Base-by-base conservation (phyloP, 1,140 invertebrate species). In the Drosophila saltans region DNA sequence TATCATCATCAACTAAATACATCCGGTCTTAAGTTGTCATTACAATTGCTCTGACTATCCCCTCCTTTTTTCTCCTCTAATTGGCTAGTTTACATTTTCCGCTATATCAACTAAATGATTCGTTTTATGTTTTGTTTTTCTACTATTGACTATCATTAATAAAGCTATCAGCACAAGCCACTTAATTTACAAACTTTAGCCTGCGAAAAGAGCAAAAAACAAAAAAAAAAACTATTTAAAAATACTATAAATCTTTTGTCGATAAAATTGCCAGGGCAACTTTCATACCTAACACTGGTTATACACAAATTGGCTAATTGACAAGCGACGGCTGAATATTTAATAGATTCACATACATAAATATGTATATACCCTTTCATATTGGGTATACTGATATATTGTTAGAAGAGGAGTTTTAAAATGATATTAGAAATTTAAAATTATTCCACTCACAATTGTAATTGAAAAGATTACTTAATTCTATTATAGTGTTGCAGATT, bases 191-290 rank as follows among this genome's bases (percentile, higher is more conserved):
- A 69, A 55, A 26, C 56, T 5, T 28, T 45, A 26, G 66, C 56
- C 40, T 43, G 57, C 40, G n/a, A n/a, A 52, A 66, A 41, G 56
- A 64, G 61, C 63, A 57, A 77, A 75, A 81, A 16, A 16, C 16
- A 16, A 16, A 16, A 16, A 16, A 59, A 60, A 77, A 75, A 81
- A 72, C 59, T 72, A 83, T 83, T 88, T 72, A 72, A 80, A 84
- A 90, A 75, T 73, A 65, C 79, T 48, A 88, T 88, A 84, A 88
- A 88, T 88, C 78, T 84, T 69, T 4, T 56, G 58, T 73, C 80
- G 71, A 88, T 84, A 57, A 84, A 84, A 84, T 70, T 78, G 74
- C 64, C 33, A 6, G 45, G 61, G 39, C 16, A 52, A 26, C 45
- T 52, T 52, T 52, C 45, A 52, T 52, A 52, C 21, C 24, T n/a